Evolutionary conservation across 2,113 vertebrate species (phyloP).

Genomic region (Cisticola juncidis): DNA sequence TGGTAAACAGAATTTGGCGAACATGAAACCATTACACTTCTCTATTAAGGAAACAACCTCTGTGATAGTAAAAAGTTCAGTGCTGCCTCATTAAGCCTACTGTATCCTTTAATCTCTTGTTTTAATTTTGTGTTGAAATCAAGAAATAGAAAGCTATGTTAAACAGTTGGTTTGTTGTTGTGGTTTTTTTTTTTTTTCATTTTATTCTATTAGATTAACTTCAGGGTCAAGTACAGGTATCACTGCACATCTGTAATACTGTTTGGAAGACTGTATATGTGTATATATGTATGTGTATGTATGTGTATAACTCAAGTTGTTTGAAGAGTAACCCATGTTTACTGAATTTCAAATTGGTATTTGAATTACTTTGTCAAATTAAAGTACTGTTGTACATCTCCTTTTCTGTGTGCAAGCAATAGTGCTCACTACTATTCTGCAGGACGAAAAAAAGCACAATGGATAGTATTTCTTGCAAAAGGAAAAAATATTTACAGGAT

Average conservation of each 20-base stretch:
- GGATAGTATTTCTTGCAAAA: constrained; percentile 21
- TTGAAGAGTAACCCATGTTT: constrained; percentile 33
- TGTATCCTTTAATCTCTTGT: background rate
- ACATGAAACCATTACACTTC: no score
- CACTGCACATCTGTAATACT: background rate
- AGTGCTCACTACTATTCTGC: constrained; percentile 13
- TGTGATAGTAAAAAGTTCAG: constrained; percentile 11
- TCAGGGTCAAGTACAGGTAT: background rate
- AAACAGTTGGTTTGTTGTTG: background rate
- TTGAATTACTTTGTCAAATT: constrained; percentile 58
- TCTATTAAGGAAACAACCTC: background rate
- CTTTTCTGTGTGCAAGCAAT: constrained; percentile 31
- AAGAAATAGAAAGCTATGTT: background rate
- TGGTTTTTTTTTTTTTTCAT: background rate
- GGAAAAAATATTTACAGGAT: constrained; percentile 48
- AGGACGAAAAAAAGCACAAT: constrained; percentile 23
- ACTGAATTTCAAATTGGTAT: constrained; percentile 31
- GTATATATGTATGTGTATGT: background rate
- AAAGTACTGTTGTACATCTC: constrained; percentile 39
- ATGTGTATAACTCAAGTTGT: background rate
- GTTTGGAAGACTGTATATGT: background rate
- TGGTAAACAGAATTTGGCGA: no score
- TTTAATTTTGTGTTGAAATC: constrained; percentile 19
- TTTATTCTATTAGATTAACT: constrained; percentile 15
- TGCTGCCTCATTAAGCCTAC: background rate